These are phyloP conservation scores for Coreoperca whiteheadi DNA, from an alignment of 2,113 vertebrate genomes.

Conservation along the genomic window DNA sequence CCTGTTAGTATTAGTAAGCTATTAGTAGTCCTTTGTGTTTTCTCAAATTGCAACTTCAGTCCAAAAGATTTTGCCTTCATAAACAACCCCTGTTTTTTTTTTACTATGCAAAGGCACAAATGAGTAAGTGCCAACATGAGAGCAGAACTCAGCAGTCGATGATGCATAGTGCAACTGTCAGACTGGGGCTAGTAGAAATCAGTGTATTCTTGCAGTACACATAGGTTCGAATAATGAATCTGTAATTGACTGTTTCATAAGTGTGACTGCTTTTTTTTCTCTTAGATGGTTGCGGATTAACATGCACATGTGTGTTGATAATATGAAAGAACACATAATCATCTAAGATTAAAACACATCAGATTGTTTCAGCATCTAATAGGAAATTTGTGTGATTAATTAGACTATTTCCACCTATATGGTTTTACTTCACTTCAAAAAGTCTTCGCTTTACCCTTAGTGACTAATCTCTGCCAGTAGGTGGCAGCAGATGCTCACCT, in stretches of 20 bases:
- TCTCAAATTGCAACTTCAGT: neutral
- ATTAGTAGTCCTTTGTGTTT: neutral
- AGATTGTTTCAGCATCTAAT: neutral
- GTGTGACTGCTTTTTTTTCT: neutral
- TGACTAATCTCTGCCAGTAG: slow-evolving; percentile 69
- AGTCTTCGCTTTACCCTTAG: neutral
- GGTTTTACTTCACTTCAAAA: neutral
- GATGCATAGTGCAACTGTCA: neutral
- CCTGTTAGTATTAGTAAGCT: neutral
- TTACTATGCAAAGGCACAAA: neutral
- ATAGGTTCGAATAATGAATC: neutral
- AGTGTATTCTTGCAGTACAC: neutral
- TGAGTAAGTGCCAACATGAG: neutral
- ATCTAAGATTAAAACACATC: neutral
- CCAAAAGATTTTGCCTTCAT: neutral
- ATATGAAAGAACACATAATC: neutral
- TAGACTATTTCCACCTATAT: neutral
- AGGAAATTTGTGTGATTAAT: neutral
- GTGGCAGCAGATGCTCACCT: slow-evolving; percentile 73
- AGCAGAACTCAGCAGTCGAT: too few relatives aligned
- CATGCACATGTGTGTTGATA: neutral
- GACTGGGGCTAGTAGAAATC: neutral
- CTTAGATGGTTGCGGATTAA: neutral
- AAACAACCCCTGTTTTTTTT: neutral
- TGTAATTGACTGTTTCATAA: neutral